phyloP scores from a whole-genome alignment of 2,797 vertebrate genomes.

The Oophaga sylvatica region DNA sequence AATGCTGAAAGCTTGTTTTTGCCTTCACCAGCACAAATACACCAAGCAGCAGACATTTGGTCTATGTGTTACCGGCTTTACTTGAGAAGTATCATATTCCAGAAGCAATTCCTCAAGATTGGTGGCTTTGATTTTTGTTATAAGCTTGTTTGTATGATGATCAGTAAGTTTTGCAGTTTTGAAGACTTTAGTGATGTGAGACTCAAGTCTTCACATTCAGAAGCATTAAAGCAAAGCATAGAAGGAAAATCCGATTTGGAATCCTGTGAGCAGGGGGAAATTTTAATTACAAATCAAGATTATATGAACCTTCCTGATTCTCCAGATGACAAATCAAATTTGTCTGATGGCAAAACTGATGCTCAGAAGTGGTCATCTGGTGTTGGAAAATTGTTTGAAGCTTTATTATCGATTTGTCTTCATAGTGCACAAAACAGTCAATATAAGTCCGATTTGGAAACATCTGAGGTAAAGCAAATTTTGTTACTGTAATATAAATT shows the following conservation, averaged over 20 bases:
- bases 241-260: constrained; percentile 53
- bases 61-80: constrained; percentile 87
- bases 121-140: constrained; percentile 89
- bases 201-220: constrained; percentile 18
- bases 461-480: constrained; percentile 79
- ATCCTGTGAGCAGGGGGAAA: constrained; percentile 27
- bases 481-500: neutral
- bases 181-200: constrained; percentile 75
- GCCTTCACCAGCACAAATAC: constrained; percentile 85
- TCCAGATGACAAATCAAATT: constrained; percentile 54
- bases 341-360: constrained; percentile 29
- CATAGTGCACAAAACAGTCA: constrained; percentile 81
- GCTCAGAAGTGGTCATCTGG: constrained; percentile 82
- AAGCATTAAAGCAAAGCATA: constrained; percentile 50
- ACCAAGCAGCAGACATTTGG: constrained; percentile 90
- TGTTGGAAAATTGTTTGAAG: constrained; percentile 89
- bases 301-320: constrained; percentile 29
- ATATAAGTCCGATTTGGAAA: constrained; percentile 83
- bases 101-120: constrained; percentile 89
- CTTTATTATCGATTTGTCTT: constrained; percentile 91
- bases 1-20: constrained; percentile 85
- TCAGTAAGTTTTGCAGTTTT: constrained; percentile 82
- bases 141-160: constrained; percentile 87
- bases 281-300: constrained; percentile 27
- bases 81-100: constrained; percentile 84